Conservation (phyloP, 2,888 invertebrate species). For the Dorcus hopei region DNA sequence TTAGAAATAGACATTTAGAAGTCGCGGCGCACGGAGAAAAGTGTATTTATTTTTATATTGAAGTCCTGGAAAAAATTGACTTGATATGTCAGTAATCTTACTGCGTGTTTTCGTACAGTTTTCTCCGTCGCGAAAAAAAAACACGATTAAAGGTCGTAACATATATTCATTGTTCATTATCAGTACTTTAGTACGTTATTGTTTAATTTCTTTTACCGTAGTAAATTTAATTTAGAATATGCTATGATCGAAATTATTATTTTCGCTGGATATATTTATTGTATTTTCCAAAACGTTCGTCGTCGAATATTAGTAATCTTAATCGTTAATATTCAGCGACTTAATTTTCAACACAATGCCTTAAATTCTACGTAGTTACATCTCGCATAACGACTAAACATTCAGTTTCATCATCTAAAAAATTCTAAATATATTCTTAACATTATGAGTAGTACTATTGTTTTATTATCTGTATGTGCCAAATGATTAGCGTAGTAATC, state of each 20-base stretch:
- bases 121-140: not conserved
- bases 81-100: slow-evolving; percentile 7
- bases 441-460: not conserved
- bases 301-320: no score
- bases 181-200: slow-evolving; percentile 24
- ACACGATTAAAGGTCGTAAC: slow-evolving; percentile 17
- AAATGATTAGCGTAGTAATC: not conserved
- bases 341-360: not conserved
- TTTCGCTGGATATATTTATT: no score
- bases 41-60: not conserved
- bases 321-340: not conserved
- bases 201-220: slow-evolving; percentile 22
- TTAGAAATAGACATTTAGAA: not conserved
- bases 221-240: slow-evolving; percentile 24
- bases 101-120: not conserved
- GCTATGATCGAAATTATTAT: slow-evolving; percentile 4
- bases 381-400: slow-evolving; percentile 9
- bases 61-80: slow-evolving; percentile 1
- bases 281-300: no score
- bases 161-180: slow-evolving; percentile 29
- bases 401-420: not conserved
- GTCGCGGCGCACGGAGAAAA: slow-evolving; percentile 4
- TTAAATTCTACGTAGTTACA: slow-evolving; percentile 6
- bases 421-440: not conserved
- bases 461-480: not conserved